Percentiles rank a stretch among this genome's conserved stretches.
These are phyloP conservation scores for Hydrophis major DNA, from an alignment of 2,797 vertebrate species.

Conservation along the genomic window DNA sequence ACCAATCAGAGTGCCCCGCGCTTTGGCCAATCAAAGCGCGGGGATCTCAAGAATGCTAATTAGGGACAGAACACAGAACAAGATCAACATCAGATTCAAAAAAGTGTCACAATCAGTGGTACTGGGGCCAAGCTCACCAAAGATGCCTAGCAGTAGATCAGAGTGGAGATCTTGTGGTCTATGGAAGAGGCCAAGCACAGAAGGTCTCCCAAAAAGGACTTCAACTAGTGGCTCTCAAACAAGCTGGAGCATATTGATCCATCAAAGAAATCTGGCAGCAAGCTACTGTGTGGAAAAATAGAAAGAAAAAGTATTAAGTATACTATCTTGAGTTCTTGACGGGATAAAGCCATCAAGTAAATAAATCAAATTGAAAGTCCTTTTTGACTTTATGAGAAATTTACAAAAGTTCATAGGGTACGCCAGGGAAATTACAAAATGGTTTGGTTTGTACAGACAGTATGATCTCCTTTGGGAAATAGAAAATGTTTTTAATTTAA, in stretches of 20 bases:
- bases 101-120: neutral
- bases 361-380: neutral
- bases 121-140: neutral
- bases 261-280: neutral
- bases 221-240: neutral
- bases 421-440: neutral
- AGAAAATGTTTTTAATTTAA: neutral
- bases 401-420: neutral
- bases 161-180: neutral
- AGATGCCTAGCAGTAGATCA: neutral
- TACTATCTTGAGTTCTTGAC: neutral
- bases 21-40: no score
- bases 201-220: neutral
- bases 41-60: no score
- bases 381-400: neutral
- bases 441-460: neutral
- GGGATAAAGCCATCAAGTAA: neutral
- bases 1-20: no score
- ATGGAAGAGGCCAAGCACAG: neutral
- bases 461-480: neutral
- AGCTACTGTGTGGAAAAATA: neutral
- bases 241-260: neutral
- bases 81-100: neutral
- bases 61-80: neutral
- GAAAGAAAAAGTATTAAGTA: neutral